Conservation (phyloP, 53 echinoderm and acorn worm genomes). For the Arbacia lixula region DNA sequence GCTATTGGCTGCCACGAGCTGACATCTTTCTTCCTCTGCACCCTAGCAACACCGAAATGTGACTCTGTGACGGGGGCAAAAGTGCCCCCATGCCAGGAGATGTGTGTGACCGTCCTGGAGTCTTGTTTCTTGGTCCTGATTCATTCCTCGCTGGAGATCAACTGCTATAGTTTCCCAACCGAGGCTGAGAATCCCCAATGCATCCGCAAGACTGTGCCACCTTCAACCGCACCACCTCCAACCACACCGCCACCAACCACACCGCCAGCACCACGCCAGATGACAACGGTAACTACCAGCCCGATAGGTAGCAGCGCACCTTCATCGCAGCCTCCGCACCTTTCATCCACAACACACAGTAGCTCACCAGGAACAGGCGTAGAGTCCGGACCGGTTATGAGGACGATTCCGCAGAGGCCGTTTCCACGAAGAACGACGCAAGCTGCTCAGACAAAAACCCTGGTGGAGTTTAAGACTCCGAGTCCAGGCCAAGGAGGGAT, state of each 20-base stretch:
- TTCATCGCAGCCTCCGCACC: neutral
- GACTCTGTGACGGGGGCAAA: neutral
- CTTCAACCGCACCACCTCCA: neutral
- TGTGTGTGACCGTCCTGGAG: neutral
- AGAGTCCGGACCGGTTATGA: too few species aligned
- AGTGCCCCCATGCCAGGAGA: slow-evolving; percentile 26
- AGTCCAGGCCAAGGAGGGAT: too few species aligned
- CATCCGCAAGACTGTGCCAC: neutral
- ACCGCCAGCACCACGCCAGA: neutral
- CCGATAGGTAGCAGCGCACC: neutral
- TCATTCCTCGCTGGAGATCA: neutral
- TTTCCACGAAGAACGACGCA: too few species aligned
- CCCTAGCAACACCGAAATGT: slow-evolving; percentile 10
- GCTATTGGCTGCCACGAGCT: slow-evolving; percentile 19
- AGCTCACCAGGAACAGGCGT: too few species aligned
- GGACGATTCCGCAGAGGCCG: too few species aligned
- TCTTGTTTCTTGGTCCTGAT: neutral
- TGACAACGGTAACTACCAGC: neutral
- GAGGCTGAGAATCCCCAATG: neutral
- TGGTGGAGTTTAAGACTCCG: too few species aligned
- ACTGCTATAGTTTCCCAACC: neutral
- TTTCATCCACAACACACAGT: neutral
- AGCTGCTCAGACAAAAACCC: too few species aligned
- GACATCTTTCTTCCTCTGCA: slow-evolving; percentile 10
- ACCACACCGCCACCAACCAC: neutral